Evolutionary conservation across 2,797 vertebrate species (phyloP), one percentile per base, ranked within the genome.

Genomic region (Peromyscus melanophrys): DNA sequence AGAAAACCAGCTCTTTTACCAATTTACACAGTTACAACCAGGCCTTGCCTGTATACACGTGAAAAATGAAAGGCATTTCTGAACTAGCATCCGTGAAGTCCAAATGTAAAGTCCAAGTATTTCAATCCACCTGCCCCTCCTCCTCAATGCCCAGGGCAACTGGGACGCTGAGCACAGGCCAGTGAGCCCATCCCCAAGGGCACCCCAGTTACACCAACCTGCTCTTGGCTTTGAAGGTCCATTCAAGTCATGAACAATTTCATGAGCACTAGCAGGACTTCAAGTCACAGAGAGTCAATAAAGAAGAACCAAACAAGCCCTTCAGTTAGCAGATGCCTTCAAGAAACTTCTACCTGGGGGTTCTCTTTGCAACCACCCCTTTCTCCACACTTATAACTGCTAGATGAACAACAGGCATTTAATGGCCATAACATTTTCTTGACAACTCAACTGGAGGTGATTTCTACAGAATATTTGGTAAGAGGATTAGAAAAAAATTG

Each of bases 31-130:
- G 75, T 81, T 83, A 76, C 29, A 95, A 92, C 0, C 11, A 89
- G 27, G 13, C 37, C 61, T 91, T 94, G 67, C 78, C n/a, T 31
- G 55, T 52, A 77, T 29, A 89, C 2, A 17, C 63, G 46, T n/a
- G 49, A 69, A 96, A 96, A 82, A 19, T 31, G 34, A 93, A 94
- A 89, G 55, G 34, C 4, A 9, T 77, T 52, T 95, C 85, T 92
- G 88, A 92, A 9, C n/a, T 6, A 12, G 8, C 17, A 1, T 43
- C 9, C 65, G n/a, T 63, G 19, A 57, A 76, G 19, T 89, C 57
- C 34, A 80, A 89, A 90, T 65, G 40, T 52, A 82, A 76, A 94
- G 31, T 91, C 63, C 49, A 37, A 61, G 25, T 37, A 73, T 92
- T 31, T 84, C 65, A 67, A 65, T 31, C 82, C 17, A 16, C 21